Percentiles rank a stretch among this genome's conserved stretches.
Evolutionary conservation across 1,140 invertebrate species (phyloP).

Genomic region (Bemisia tabaci): DNA sequence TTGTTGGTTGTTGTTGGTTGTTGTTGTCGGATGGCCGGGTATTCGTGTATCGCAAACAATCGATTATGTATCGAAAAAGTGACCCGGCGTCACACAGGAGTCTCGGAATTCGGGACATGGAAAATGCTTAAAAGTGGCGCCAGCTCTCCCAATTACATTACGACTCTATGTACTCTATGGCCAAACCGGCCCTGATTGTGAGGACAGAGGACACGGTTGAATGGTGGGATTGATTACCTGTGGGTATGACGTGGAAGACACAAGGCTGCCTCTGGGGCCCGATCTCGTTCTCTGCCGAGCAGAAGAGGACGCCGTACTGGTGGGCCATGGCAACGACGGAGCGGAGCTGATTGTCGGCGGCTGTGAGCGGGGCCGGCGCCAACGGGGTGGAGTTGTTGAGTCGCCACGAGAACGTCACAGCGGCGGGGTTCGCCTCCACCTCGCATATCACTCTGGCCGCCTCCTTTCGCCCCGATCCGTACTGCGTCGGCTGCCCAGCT

Average conservation of each 20-base stretch:
- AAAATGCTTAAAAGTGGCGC: too few species aligned
- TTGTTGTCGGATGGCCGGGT: too few species aligned
- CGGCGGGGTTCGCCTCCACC: slow-evolving; percentile 67
- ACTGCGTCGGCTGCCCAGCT: slow-evolving; percentile 47
- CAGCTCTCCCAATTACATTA: too few species aligned
- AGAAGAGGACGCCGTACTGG: slow-evolving; percentile 55
- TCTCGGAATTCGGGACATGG: too few species aligned
- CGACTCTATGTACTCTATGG: too few species aligned
- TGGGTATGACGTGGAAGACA: slow-evolving; percentile 53
- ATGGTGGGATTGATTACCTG: slow-evolving; percentile 43
- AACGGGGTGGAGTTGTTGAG: slow-evolving; percentile 46
- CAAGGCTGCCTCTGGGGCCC: slow-evolving; percentile 51
- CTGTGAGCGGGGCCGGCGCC: slow-evolving; percentile 13
- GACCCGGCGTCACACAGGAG: too few species aligned
- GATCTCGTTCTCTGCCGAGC: slow-evolving; percentile 51
- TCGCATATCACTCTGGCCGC: slow-evolving; percentile 61
- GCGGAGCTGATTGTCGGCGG: slow-evolving; percentile 44
- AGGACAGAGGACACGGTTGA: too few species aligned
- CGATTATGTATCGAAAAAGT: too few species aligned
- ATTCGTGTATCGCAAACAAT: too few species aligned
- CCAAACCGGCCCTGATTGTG: too few species aligned
- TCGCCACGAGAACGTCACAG: slow-evolving; percentile 56
- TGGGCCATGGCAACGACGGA: slow-evolving; percentile 51
- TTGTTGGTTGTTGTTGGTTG: too few species aligned
- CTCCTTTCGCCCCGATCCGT: slow-evolving; percentile 67